Evolutionary conservation across 1,140 invertebrate genomes (phyloP).

Genomic region (Neotoxoptera formosana): DNA sequence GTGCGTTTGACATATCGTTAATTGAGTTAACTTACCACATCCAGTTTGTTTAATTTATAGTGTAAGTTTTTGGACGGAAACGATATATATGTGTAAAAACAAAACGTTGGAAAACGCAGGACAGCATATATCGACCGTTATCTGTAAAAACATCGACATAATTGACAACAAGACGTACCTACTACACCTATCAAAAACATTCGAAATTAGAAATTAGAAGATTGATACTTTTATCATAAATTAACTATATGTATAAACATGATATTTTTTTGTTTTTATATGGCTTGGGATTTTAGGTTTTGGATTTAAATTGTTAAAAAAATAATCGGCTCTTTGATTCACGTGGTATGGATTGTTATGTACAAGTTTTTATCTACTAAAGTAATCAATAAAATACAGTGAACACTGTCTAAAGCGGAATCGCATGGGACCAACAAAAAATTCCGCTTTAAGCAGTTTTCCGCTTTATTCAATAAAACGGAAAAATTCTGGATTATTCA

Average conservation of each 20-base stretch:
- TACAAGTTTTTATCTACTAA: too few relatives aligned
- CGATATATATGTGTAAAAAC: background rate
- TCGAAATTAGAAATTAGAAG: background rate
- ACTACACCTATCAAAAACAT: background rate
- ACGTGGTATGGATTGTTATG: background rate
- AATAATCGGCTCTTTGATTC: background rate
- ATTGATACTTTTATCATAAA: too few relatives aligned
- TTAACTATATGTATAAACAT: background rate
- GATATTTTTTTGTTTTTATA: background rate
- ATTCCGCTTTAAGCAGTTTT: too few relatives aligned
- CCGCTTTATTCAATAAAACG: too few relatives aligned
- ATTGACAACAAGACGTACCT: too few relatives aligned
- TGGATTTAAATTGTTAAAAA: background rate
- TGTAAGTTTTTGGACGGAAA: constrained; percentile 16
- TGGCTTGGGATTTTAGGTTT: background rate
- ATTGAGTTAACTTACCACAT: constrained; percentile 27
- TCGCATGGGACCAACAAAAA: too few relatives aligned
- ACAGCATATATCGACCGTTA: background rate
- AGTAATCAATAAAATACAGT: too few relatives aligned
- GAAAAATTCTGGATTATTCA: too few relatives aligned
- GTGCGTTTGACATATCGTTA: constrained; percentile 35
- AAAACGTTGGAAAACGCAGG: background rate
- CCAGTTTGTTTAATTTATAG: constrained; percentile 44
- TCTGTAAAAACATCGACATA: background rate
- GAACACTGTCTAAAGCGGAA: too few relatives aligned